Base-by-base conservation (phyloP, 2,888 invertebrate species). In the Zygaena filipendulae region DNA sequence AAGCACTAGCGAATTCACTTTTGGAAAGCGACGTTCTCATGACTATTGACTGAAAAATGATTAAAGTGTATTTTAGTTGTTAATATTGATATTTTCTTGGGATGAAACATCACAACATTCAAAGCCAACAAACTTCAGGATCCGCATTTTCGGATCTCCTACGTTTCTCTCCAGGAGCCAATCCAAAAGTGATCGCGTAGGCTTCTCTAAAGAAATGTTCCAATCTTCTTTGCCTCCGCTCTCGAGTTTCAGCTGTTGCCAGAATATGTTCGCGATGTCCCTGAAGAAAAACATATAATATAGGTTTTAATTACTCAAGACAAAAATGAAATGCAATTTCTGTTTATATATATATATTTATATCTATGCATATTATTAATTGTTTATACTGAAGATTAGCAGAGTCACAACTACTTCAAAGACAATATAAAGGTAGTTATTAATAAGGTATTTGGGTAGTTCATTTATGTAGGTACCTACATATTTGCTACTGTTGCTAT, bases 181-280 rank as follows among this genome's bases (percentile, higher is more conserved):
- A 67, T 0, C 95, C 95, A 57, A 96, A 95, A 0, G 95, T 95
- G 34, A 96, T 79, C 0, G 95, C 94, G 52, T 97, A 97, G 0
- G 96, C 97, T 74, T 97, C 96, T 35, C 97, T 83, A 72, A 97
- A 97, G 82, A 97, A 97, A 75, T 95, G 91, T 59, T 97, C 97
- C 29, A 97, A 64, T 42, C 93, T 88, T 49, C 91, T 90, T 59
- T 97, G 95, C n/a, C 97, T 71, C 4, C 96, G 82, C 53, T 96
- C 95, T 43, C 94, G 88, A 1, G 97, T 97, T 68, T 97, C 97
- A 5, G 95, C 95, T 52, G 93, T 91, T 5, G 92, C 90, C 30
- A 95, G 61, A 84, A 96, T 92, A 38, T 92, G 86, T 43, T 95
- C 95, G 14, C 93, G 84, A 42, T 86, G 85, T n/a, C 87, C 84